Evolutionary conservation across 2,113 vertebrate species (phyloP).

Genomic region (Delphinus delphis): DNA sequence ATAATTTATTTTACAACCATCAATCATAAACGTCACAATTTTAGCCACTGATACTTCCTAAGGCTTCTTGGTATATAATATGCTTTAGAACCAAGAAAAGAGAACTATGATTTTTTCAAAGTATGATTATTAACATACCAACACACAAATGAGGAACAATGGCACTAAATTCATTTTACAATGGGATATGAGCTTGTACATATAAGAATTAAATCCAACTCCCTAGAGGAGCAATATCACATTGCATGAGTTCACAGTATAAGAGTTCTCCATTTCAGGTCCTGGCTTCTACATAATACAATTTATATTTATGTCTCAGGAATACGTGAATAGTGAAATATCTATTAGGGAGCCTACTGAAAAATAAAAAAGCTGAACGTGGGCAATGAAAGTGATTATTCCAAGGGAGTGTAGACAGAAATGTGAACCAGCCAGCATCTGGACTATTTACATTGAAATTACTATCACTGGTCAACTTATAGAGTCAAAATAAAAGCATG

Average conservation of each 20-base stretch:
- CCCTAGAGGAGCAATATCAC: neutral
- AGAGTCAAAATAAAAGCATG: conserved; percentile 50
- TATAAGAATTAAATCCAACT: conserved; percentile 5
- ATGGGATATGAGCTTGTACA: neutral
- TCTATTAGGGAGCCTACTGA: neutral
- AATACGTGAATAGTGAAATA: neutral
- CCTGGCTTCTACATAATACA: neutral
- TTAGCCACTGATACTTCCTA: conserved; percentile 24
- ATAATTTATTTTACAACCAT: conserved; percentile 15
- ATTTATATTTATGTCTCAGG: neutral
- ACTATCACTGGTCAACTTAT: neutral
- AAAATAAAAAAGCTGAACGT: neutral
- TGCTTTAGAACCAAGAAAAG: neutral
- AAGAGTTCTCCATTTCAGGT: neutral
- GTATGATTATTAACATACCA: neutral
- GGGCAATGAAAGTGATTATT: neutral
- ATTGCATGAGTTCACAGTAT: neutral
- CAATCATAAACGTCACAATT: conserved; percentile 5
- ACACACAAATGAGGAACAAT: conserved; percentile 36
- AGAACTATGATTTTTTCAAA: conserved; percentile 24
- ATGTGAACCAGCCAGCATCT: neutral
- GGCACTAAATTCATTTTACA: conserved; percentile 23
- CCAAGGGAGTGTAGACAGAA: neutral
- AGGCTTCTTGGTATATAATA: neutral
- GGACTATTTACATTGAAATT: neutral